These are phyloP conservation scores for Grantiella picta DNA, from an alignment of 2,113 vertebrate species.

Conservation along the genomic window DNA sequence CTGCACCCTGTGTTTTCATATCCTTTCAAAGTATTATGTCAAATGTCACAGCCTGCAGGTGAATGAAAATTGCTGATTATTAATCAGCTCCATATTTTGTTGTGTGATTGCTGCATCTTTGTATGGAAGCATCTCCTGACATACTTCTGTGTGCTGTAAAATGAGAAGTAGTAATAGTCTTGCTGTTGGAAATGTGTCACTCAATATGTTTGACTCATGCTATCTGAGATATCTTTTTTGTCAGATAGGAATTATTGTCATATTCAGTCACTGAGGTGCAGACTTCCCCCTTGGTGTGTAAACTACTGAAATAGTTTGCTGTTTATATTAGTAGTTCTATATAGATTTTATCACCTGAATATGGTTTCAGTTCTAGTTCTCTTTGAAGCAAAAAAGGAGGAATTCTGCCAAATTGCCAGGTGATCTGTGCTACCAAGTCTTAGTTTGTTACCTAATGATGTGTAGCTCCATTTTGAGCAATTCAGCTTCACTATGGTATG, in stretches of 20 bases:
- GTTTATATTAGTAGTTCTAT: not conserved
- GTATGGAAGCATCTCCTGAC: not conserved
- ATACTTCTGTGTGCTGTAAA: not conserved
- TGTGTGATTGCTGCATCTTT: not conserved
- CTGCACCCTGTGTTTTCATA: not conserved
- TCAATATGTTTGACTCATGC: not conserved
- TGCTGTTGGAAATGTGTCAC: not conserved
- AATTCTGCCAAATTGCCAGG: not conserved
- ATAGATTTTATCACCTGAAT: not conserved
- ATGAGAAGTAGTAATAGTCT: not conserved
- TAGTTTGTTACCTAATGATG: not conserved
- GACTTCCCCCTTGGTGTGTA: not conserved
- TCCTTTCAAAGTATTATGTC: not conserved
- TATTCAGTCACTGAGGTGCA: not conserved
- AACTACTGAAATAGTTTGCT: not conserved
- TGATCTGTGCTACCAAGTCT: not conserved
- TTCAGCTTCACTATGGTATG: not conserved
- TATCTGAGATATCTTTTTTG: not conserved
- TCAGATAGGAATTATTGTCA: not conserved
- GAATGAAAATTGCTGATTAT: not conserved
- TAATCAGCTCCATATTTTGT: not conserved
- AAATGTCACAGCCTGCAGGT: not conserved
- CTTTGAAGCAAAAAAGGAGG: not conserved
- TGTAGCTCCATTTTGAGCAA: not conserved
- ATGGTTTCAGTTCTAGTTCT: not conserved